Base-by-base conservation (phyloP, 2,888 invertebrate genomes). In the Cataglyphis livida region DNA sequence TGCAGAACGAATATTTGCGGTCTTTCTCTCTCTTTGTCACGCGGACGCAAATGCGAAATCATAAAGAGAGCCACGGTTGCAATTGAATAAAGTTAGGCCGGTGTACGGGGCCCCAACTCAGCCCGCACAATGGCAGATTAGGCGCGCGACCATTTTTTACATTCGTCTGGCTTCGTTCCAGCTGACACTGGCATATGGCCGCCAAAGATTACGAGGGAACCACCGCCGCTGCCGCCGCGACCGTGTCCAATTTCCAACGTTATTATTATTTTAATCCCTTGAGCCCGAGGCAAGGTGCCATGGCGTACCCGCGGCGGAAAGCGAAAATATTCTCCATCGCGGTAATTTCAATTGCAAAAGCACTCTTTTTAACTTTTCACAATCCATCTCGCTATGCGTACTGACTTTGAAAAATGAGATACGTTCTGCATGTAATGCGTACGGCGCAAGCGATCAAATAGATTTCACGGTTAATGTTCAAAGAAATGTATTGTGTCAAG, bases 181-280 rank as follows among this genome's bases (percentile, higher is more conserved):
- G 89, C 88, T 84, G 83, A 85, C 78, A 64, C 85, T 68, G 83
- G 92, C 93, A 93, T 93, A 93, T 93, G 93, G 93, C 90, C 85
- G 87, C 84, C 86, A 44, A 92, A 93, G 93, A 93, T 93, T 93
- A 93, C 91, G 91, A 92, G 91, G 91, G 91, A 90, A 90, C 91
- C 87, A 87, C 90, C 89, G 88, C 91, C 87, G 87, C 90, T 89
- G 88, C 15, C 64, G 35, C 88, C 83, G 76, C 90, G 85, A 78
- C 90, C 93, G 91, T 93, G 91, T 93, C 93, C 93, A 93, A 93
- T 93, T 93, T 91, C 92, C 88, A 90, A 91, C 92, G 89, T 92
- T 93, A 93, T 93, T 93, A 93, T 93, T 93, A 93, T 93, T 93
- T 93, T 91, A 93, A 92, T 92, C 92, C 92, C 89, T 89, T 84